A percentile compares a stretch with the other conserved stretches of the same genome.
Evolutionary conservation across 1,140 invertebrate species (phyloP).

Genomic region (Penaeus chinensis): DNA sequence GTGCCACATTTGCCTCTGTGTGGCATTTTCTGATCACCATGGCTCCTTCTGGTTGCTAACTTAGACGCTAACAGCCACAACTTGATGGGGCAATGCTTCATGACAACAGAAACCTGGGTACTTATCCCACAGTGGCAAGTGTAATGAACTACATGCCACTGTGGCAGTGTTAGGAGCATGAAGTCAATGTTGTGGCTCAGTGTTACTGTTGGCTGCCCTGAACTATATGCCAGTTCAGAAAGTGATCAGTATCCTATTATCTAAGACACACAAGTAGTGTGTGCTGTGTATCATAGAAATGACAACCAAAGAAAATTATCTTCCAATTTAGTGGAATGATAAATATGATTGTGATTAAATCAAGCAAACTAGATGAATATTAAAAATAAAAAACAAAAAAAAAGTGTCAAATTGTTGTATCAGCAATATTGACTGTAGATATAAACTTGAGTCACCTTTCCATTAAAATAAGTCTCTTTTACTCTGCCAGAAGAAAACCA

Average conservation of each 20-base stretch:
- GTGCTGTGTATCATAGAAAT: slow-evolving; percentile 36
- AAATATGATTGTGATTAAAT: slow-evolving; percentile 28
- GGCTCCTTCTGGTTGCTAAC: too few relatives aligned
- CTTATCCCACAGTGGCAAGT: too few relatives aligned
- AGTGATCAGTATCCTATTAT: slow-evolving; percentile 31
- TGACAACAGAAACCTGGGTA: too few relatives aligned
- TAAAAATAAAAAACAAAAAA: background rate
- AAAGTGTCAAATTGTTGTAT: slow-evolving; percentile 42
- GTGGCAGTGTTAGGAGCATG: too few relatives aligned
- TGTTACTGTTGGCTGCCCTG: slow-evolving; percentile 4
- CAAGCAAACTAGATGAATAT: slow-evolving; percentile 5
- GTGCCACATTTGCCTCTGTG: slow-evolving; percentile 31
- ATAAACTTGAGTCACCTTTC: slow-evolving; percentile 35
- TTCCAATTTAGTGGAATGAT: slow-evolving; percentile 24
- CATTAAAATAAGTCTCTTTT: slow-evolving; percentile 32
- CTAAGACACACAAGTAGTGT: slow-evolving; percentile 15
- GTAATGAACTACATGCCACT: too few relatives aligned
- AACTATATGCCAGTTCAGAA: slow-evolving; percentile 39
- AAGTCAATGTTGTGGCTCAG: too few relatives aligned
- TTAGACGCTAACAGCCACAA: too few relatives aligned
- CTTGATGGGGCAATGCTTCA: too few relatives aligned
- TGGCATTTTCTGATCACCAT: slow-evolving; percentile 10
- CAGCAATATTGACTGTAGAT: slow-evolving; percentile 41
- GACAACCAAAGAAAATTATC: slow-evolving; percentile 49
- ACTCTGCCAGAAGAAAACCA: slow-evolving; percentile 34